A percentile compares a stretch with the other conserved stretches of the same genome.
Evolutionary conservation across 2,888 invertebrate genomes (phyloP).

Genomic region (Tetragonisca angustula): DNA sequence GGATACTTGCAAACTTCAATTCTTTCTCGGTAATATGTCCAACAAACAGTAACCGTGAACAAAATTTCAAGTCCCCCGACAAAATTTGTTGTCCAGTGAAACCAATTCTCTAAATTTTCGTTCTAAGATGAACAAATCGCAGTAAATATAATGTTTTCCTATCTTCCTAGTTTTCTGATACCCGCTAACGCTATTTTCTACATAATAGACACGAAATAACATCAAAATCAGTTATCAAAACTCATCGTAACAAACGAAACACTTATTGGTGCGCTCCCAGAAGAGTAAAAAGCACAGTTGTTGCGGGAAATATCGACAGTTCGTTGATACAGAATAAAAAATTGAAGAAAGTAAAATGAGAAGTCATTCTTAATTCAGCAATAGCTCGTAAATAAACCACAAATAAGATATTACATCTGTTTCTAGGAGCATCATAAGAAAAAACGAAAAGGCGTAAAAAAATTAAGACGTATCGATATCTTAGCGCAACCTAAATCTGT

Average conservation of each 20-base stretch:
- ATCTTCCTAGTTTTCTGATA: neutral
- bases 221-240: slow-evolving; percentile 1
- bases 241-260: slow-evolving; percentile 3
- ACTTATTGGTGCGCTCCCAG: slow-evolving; percentile 62
- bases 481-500: slow-evolving; percentile 34
- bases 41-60: slow-evolving; percentile 1
- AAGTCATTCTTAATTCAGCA: neutral
- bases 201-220: neutral
- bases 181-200: neutral
- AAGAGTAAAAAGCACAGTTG: slow-evolving; percentile 36
- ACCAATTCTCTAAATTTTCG: neutral
- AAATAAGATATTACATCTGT: neutral
- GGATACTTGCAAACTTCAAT: slow-evolving; percentile 38
- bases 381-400: neutral
- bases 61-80: slow-evolving; percentile 33
- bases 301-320: slow-evolving; percentile 2
- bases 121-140: slow-evolving; percentile 3
- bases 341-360: slow-evolving; percentile 19
- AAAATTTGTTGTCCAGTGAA: neutral
- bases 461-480: slow-evolving; percentile 32
- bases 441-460: neutral
- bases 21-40: slow-evolving; percentile 4
- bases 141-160: slow-evolving; percentile 16
- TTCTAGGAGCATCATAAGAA: slow-evolving; percentile 27
- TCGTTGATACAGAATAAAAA: neutral